These are phyloP conservation scores for Gymnogyps californianus DNA, from an alignment of 2,113 vertebrate genomes.

Conservation along the genomic window DNA sequence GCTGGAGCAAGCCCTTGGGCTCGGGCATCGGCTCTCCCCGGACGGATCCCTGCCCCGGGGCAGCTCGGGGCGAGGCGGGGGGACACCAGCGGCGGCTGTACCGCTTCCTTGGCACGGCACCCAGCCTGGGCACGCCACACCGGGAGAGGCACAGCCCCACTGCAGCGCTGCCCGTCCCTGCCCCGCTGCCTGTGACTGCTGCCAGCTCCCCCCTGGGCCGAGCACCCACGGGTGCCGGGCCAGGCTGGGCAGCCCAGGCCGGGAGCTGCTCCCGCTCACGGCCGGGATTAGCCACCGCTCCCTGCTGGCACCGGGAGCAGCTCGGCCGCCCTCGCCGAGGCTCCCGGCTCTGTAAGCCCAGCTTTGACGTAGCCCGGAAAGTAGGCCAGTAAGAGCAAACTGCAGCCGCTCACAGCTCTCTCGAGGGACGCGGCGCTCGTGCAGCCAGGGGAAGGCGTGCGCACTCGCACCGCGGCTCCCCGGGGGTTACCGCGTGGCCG, in stretches of 20 bases:
- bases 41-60: neutral
- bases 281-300: neutral
- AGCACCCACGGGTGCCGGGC: neutral
- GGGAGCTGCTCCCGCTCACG: neutral
- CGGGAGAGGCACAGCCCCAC: neutral
- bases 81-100: neutral
- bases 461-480: neutral
- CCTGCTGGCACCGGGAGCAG: neutral
- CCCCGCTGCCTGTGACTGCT: neutral
- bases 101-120: no score
- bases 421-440: neutral
- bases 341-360: conserved; percentile 12
- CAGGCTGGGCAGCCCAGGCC: neutral
- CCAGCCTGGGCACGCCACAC: neutral
- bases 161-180: neutral
- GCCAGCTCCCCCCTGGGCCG: no score
- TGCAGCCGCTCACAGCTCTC: conserved; percentile 4
- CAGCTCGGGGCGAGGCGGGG: neutral
- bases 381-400: conserved; percentile 49
- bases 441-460: neutral
- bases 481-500: neutral
- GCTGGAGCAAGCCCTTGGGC: neutral
- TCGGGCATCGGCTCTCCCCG: fast-evolving
- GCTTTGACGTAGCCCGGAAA: conserved; percentile 53
- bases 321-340: neutral